Conservation (phyloP, 1,140 invertebrate genomes). For the Littorina saxatilis region DNA sequence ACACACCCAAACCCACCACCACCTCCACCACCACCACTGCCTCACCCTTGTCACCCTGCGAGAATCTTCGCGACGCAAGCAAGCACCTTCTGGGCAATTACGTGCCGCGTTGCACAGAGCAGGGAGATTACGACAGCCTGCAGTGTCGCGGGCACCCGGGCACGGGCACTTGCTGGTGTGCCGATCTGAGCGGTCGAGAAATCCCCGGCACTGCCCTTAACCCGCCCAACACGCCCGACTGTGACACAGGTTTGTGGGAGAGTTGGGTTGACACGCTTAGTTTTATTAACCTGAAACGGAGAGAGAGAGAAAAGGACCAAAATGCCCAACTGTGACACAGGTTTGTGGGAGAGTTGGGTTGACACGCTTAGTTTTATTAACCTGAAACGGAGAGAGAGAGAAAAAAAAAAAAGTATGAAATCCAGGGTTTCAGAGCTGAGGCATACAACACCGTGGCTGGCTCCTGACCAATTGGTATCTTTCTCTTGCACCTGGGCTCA, state of each 20-base stretch:
- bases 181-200: conserved; percentile 54
- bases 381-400: too few species aligned
- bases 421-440: too few species aligned
- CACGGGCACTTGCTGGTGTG: conserved; percentile 64
- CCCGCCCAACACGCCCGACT: conserved; percentile 56
- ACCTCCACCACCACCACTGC: conserved; percentile 34
- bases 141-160: conserved; percentile 58
- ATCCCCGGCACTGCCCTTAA: conserved; percentile 58
- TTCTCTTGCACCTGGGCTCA: too few species aligned
- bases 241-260: conserved; percentile 55
- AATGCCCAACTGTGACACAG: too few species aligned
- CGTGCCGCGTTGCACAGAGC: conserved; percentile 52
- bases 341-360: too few species aligned
- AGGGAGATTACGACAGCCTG: conserved; percentile 57
- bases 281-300: too few species aligned
- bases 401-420: too few species aligned
- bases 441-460: too few species aligned
- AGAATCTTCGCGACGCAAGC: conserved; percentile 50
- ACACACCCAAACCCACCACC: conserved; percentile 9
- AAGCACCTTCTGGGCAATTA: conserved; percentile 46
- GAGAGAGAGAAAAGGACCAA: too few species aligned
- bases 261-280: neutral
- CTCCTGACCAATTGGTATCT: too few species aligned
- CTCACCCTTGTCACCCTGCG: conserved; percentile 52
- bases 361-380: too few species aligned